Evolutionary conservation across 2,797 vertebrate species (phyloP).

Genomic region (Rhinatrema bivittatum): DNA sequence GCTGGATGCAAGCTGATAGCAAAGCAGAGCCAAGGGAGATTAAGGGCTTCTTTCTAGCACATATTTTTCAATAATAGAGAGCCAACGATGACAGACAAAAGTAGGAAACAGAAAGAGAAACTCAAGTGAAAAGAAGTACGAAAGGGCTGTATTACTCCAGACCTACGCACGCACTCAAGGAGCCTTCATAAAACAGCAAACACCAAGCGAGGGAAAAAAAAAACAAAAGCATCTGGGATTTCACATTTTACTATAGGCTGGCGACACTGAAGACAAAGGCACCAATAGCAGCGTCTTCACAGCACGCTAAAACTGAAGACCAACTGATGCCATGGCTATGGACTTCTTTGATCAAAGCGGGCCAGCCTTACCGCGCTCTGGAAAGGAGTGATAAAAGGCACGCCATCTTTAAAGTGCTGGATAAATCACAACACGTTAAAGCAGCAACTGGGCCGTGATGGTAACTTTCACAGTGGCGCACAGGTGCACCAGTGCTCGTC

Average conservation of each 20-base stretch:
- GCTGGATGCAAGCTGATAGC: constrained; percentile 43
- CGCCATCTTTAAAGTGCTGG: no score
- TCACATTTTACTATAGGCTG: background rate
- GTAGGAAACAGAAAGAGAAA: constrained; percentile 5
- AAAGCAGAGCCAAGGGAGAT: constrained; percentile 45
- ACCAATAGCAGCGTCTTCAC: background rate
- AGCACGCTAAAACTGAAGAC: background rate
- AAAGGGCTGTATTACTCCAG: background rate
- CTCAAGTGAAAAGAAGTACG: constrained; percentile 9
- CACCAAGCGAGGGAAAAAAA: background rate
- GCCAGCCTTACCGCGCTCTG: no score
- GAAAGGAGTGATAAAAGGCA: no score
- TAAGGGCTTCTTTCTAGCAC: constrained; percentile 41
- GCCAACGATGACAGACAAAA: constrained; percentile 21
- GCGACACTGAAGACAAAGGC: background rate
- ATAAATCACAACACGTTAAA: no score
- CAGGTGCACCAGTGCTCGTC: no score
- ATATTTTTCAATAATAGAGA: constrained; percentile 11
- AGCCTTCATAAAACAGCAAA: background rate
- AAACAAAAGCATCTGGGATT: background rate
- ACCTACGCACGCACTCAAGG: background rate
- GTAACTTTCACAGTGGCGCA: no score
- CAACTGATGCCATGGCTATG: background rate
- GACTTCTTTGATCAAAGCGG: constrained; percentile 13
- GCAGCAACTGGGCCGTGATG: no score